These are phyloP conservation scores for Leptinotarsa undecemlineata DNA, from an alignment of 1,140 invertebrate genomes.

Conservation along the genomic window DNA sequence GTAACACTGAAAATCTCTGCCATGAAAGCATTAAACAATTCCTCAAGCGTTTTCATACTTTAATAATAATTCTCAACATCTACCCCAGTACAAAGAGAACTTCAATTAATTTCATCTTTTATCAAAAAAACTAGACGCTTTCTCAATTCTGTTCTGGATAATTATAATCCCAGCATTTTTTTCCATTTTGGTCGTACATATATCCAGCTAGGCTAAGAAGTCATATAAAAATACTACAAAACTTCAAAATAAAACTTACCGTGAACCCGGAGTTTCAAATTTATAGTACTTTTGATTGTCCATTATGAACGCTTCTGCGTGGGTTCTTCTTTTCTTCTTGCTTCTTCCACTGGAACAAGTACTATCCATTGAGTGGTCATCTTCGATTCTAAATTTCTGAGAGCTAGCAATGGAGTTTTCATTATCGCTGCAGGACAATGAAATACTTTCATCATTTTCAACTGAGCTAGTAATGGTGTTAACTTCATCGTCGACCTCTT, in stretches of 20 bases:
- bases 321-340: slow-evolving; percentile 60
- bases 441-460: slow-evolving; percentile 4
- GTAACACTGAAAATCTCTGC: too few relatives aligned
- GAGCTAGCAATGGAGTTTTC: slow-evolving; percentile 29
- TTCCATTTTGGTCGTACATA: too few relatives aligned
- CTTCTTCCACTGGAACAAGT: slow-evolving; percentile 38
- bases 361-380: slow-evolving; percentile 50
- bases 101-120: too few relatives aligned
- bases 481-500: slow-evolving; percentile 53
- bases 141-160: too few relatives aligned
- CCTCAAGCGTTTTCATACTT: not conserved
- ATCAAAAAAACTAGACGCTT: too few relatives aligned
- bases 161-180: too few relatives aligned
- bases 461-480: slow-evolving; percentile 50
- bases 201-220: too few relatives aligned
- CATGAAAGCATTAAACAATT: not conserved
- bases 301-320: slow-evolving; percentile 63
- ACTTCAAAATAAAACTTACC: slow-evolving; percentile 42
- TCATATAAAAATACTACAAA: not conserved
- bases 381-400: slow-evolving; percentile 41
- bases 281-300: slow-evolving; percentile 68
- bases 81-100: too few relatives aligned
- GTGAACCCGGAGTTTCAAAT: slow-evolving; percentile 63
- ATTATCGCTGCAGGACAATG: slow-evolving; percentile 26
- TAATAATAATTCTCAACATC: too few relatives aligned